These are phyloP conservation scores for Thymelicus acteon DNA, from an alignment of 2,888 invertebrate species.

Conservation along the genomic window DNA sequence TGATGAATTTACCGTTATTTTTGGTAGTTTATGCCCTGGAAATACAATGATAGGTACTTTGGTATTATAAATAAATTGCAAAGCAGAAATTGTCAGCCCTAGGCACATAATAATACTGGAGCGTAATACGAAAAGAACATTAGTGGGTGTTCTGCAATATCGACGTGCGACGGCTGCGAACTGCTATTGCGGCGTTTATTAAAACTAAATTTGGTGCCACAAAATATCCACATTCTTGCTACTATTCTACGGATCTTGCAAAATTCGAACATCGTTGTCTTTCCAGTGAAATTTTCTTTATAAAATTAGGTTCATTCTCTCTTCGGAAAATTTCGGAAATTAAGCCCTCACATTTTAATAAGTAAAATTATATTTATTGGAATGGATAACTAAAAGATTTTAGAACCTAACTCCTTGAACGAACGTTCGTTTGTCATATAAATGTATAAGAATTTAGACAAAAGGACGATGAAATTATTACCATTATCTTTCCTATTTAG, in stretches of 20 bases:
- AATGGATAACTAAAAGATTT: too few species aligned
- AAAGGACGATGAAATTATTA: too few species aligned
- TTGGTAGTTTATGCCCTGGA: too few species aligned
- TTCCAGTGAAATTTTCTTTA: not conserved
- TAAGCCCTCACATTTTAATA: too few species aligned
- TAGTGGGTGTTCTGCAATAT: conserved; percentile 81
- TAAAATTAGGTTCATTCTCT: too few species aligned
- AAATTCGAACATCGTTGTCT: conserved; percentile 2
- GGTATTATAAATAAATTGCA: not conserved
- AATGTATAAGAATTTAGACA: too few species aligned
- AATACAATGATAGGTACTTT: too few species aligned
- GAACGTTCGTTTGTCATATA: too few species aligned
- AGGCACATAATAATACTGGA: conserved; percentile 78
- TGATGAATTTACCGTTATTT: too few species aligned
- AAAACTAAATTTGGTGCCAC: conserved; percentile 81
- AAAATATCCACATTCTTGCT: conserved; percentile 73
- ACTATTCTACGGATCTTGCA: conserved; percentile 47
- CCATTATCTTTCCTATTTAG: too few species aligned
- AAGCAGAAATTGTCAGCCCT: conserved; percentile 71
- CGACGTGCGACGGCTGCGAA: conserved; percentile 74
- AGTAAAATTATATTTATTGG: too few species aligned
- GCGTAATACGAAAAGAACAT: conserved; percentile 78
- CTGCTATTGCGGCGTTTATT: conserved; percentile 77
- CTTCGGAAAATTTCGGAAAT: not conserved
- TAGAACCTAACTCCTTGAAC: too few species aligned